phyloP scores from a whole-genome alignment of 2,888 invertebrate genomes.

The Protula sp. region DNA sequence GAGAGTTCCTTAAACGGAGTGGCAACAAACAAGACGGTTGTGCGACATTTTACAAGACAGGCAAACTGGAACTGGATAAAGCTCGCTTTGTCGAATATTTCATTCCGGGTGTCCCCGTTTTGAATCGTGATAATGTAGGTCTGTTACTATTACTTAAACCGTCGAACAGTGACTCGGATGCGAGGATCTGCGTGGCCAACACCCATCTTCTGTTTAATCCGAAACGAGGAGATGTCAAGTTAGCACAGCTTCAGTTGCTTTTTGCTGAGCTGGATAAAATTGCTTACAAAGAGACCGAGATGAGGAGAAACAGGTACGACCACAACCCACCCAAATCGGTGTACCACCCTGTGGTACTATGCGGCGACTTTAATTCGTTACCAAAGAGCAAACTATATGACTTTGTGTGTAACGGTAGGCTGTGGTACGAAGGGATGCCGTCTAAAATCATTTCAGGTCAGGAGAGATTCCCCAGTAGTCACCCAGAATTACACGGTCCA shows the following conservation, averaged over 20 bases:
- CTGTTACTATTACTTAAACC: conserved; percentile 68
- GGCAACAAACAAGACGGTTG: conserved; percentile 75
- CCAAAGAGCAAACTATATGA: conserved; percentile 69
- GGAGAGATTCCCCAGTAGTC: conserved; percentile 22
- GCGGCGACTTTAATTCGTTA: conserved; percentile 87
- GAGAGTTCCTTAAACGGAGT: conserved; percentile 61
- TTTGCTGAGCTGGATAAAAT: conserved; percentile 79
- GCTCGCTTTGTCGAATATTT: conserved; percentile 68
- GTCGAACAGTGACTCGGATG: not conserved
- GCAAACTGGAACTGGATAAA: conserved; percentile 65
- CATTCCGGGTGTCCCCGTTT: conserved; percentile 59
- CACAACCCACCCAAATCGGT: not conserved
- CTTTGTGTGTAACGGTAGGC: conserved; percentile 64
- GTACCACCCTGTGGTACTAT: conserved; percentile 75
- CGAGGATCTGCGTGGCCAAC: conserved; percentile 56
- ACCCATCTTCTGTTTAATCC: conserved; percentile 95
- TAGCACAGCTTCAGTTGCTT: conserved; percentile 80
- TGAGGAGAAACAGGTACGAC: not conserved
- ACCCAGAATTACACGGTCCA: conserved; percentile 12
- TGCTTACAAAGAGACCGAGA: conserved; percentile 31
- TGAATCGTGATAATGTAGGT: conserved; percentile 84
- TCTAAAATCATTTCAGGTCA: conserved; percentile 44
- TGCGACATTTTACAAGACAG: conserved; percentile 73
- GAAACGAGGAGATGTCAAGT: conserved; percentile 76
- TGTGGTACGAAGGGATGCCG: conserved; percentile 53